A percentile compares a stretch with the other conserved stretches of the same genome.
phyloP scores from a whole-genome alignment of 2,888 invertebrate genomes.

The Lasioglossum villosulum region DNA sequence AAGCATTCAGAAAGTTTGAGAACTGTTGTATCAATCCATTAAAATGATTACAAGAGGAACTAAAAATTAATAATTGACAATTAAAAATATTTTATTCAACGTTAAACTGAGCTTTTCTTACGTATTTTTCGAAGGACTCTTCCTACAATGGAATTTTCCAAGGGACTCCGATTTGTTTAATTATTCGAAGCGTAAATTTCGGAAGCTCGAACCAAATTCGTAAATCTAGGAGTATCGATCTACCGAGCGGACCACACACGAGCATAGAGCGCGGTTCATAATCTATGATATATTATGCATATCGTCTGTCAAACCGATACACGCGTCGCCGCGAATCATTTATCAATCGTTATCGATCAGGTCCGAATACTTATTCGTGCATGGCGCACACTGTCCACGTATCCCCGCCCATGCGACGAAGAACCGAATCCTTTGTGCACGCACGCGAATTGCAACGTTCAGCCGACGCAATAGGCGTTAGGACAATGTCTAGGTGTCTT shows the following conservation, averaged over 20 bases:
- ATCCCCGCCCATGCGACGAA: slow-evolving; percentile 23
- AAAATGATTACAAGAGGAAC: too few relatives aligned
- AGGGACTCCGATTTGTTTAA: too few relatives aligned
- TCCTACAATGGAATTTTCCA: too few relatives aligned
- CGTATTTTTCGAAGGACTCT: too few relatives aligned
- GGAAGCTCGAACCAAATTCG: not conserved
- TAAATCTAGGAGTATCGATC: slow-evolving; percentile 26
- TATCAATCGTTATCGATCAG: slow-evolving; percentile 60
- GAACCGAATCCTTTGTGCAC: slow-evolving; percentile 37
- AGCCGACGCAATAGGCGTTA: not conserved
- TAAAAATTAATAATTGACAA: too few relatives aligned
- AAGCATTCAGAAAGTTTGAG: too few relatives aligned
- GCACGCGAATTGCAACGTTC: not conserved
- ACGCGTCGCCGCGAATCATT: slow-evolving; percentile 55
- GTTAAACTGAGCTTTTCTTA: too few relatives aligned
- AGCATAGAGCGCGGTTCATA: slow-evolving; percentile 18
- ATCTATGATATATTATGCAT: slow-evolving; percentile 49
- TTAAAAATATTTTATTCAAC: too few relatives aligned
- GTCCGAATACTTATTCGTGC: slow-evolving; percentile 44
- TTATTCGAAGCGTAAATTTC: too few relatives aligned
- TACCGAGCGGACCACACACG: slow-evolving; percentile 37
- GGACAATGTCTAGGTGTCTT: slow-evolving; percentile 18
- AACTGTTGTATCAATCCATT: too few relatives aligned
- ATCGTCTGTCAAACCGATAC: slow-evolving; percentile 51
- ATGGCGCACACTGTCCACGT: slow-evolving; percentile 22